These are phyloP conservation scores for Rhinoptilus africanus DNA, from an alignment of 2,113 vertebrate genomes.

Conservation along the genomic window DNA sequence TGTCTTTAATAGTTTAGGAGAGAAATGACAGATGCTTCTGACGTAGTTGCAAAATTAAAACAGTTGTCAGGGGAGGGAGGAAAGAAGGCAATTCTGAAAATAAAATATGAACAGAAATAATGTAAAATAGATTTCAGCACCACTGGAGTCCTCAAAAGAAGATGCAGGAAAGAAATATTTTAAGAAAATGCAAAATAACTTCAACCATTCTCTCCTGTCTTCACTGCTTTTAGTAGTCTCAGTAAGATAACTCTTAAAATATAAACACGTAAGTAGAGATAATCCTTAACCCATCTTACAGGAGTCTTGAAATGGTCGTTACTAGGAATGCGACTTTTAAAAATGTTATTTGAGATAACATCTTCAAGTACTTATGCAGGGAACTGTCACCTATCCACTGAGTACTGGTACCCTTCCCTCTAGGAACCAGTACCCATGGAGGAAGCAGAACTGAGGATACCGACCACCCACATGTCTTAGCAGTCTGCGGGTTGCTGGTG, in stretches of 20 bases:
- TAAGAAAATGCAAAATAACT: neutral
- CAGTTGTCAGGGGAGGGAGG: neutral
- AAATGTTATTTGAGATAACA: neutral
- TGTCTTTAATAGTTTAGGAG: neutral
- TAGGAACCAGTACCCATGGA: neutral
- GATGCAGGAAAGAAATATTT: neutral
- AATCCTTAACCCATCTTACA: neutral
- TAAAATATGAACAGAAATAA: neutral
- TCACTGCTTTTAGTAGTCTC: neutral
- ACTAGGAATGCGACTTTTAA: neutral
- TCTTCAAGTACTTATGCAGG: neutral
- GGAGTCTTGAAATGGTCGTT: neutral
- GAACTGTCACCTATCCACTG: neutral
- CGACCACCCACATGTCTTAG: rapidly evolving
- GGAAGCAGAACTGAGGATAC: neutral
- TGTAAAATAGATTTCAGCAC: neutral
- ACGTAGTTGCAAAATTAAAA: neutral
- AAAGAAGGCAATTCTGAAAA: neutral
- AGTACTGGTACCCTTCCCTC: neutral
- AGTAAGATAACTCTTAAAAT: neutral
- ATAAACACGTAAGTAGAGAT: neutral
- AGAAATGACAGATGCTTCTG: neutral
- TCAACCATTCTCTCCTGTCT: neutral
- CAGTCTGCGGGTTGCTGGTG: neutral
- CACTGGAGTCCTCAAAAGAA: neutral